These are phyloP conservation scores for Prochilodus magdalenae DNA, from an alignment of 2,113 vertebrate species.

Conservation along the genomic window DNA sequence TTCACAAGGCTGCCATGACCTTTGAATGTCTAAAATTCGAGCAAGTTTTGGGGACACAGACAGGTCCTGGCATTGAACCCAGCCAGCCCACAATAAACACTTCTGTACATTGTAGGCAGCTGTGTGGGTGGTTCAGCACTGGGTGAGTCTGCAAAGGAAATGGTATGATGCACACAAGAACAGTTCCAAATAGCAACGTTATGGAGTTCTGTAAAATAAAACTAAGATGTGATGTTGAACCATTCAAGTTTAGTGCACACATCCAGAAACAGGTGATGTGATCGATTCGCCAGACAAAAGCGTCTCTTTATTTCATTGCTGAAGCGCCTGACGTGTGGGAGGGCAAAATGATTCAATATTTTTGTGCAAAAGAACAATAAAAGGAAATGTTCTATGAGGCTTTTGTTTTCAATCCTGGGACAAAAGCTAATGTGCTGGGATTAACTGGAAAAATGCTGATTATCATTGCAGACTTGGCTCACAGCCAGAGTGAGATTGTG, in stretches of 20 bases:
- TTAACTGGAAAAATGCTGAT: constrained; percentile 14
- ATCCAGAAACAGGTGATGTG: background rate
- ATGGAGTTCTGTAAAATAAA: background rate
- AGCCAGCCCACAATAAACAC: background rate
- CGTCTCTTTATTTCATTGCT: constrained; percentile 8
- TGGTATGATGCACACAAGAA: background rate
- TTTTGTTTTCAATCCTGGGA: constrained; percentile 17
- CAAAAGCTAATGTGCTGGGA: background rate
- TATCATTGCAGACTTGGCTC: constrained; percentile 11
- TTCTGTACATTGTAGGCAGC: background rate
- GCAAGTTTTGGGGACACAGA: background rate
- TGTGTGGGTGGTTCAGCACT: background rate
- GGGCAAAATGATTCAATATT: constrained; percentile 21
- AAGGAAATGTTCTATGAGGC: background rate
- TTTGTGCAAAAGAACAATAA: background rate
- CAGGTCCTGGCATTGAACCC: background rate
- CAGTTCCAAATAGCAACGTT: background rate
- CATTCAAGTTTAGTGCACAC: background rate
- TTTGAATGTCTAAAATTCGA: background rate
- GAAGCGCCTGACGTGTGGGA: background rate
- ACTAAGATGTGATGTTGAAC: background rate
- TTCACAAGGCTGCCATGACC: background rate
- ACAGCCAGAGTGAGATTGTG: background rate
- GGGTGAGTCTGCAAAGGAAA: constrained; percentile 2
- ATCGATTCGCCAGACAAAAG: background rate